These are phyloP conservation scores for Cherax destructor DNA, from an alignment of 1,140 invertebrate genomes.

Conservation along the genomic window DNA sequence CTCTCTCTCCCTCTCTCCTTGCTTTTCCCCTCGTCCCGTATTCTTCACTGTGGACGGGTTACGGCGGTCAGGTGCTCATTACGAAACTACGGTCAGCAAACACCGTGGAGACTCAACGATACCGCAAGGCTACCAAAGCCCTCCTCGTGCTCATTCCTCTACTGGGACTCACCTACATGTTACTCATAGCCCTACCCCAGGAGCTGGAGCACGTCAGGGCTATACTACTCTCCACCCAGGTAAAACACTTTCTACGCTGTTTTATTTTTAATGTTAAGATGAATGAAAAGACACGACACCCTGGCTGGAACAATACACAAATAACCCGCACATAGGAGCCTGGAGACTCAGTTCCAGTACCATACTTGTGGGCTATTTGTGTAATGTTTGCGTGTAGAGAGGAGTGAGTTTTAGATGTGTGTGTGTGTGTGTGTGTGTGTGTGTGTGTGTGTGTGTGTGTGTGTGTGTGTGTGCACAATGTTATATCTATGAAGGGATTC, in stretches of 20 bases:
- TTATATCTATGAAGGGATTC: no score
- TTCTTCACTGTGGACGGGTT: no score
- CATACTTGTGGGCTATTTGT: no score
- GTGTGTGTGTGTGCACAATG: background rate
- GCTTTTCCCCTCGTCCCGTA: no score
- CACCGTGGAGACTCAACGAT: slow-evolving; percentile 90
- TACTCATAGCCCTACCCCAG: slow-evolving; percentile 86
- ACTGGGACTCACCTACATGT: slow-evolving; percentile 90
- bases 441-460: background rate
- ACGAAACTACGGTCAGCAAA: slow-evolving; percentile 92
- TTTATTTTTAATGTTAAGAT: background rate
- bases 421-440: no score
- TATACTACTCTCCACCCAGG: slow-evolving; percentile 89
- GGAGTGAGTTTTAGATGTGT: no score
- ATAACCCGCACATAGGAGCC: no score
- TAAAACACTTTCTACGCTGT: slow-evolving; percentile 73
- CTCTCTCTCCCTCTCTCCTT: no score
- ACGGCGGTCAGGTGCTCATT: slow-evolving; percentile 84
- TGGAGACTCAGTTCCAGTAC: no score
- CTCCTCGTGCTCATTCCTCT: slow-evolving; percentile 90
- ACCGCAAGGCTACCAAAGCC: slow-evolving; percentile 91
- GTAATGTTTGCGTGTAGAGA: background rate
- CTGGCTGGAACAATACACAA: no score
- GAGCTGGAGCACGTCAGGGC: slow-evolving; percentile 79
- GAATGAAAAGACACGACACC: background rate